A percentile compares a stretch with the other conserved stretches of the same genome.
Evolutionary conservation across 2,888 invertebrate species (phyloP).

Genomic region (Rhogogaster chlorosoma): DNA sequence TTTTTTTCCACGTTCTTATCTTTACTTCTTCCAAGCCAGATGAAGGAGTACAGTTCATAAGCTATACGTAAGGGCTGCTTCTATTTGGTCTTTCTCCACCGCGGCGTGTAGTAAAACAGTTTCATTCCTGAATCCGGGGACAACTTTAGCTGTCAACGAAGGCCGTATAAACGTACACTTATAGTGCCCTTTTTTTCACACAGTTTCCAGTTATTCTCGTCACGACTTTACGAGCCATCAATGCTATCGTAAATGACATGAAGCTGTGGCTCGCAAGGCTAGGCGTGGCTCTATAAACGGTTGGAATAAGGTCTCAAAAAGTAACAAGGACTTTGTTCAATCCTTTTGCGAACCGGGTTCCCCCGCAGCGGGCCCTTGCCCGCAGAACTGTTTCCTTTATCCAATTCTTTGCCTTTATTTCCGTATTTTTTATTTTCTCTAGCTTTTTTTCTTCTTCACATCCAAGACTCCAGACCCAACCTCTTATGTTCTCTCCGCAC

Average conservation of each 20-base stretch:
- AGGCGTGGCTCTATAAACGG: slow-evolving; percentile 35
- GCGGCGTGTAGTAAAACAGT: slow-evolving; percentile 2
- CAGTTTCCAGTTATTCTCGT: slow-evolving; percentile 24
- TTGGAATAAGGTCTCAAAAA: slow-evolving; percentile 13
- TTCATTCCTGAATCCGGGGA: slow-evolving; percentile 3
- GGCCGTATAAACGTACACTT: not conserved
- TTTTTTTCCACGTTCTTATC: not conserved
- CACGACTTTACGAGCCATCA: slow-evolving; percentile 44
- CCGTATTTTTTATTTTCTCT: not conserved
- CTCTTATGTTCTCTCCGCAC: not conserved
- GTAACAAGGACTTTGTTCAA: slow-evolving; percentile 29
- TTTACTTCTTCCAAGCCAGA: not conserved
- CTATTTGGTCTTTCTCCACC: not conserved
- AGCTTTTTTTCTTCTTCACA: not conserved
- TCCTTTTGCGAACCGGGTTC: not conserved
- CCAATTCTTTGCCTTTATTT: slow-evolving; percentile 9
- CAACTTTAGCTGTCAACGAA: slow-evolving; percentile 8
- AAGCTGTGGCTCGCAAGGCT: slow-evolving; percentile 13
- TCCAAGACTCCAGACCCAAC: not conserved
- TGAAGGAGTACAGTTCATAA: not conserved
- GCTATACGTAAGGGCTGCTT: not conserved
- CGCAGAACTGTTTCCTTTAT: slow-evolving; percentile 5
- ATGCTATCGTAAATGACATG: slow-evolving; percentile 37
- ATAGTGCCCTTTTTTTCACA: not conserved
- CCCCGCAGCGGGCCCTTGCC: not conserved